Evolutionary conservation across 2,888 invertebrate genomes (phyloP).

Genomic region (Lucinisca nassula): DNA sequence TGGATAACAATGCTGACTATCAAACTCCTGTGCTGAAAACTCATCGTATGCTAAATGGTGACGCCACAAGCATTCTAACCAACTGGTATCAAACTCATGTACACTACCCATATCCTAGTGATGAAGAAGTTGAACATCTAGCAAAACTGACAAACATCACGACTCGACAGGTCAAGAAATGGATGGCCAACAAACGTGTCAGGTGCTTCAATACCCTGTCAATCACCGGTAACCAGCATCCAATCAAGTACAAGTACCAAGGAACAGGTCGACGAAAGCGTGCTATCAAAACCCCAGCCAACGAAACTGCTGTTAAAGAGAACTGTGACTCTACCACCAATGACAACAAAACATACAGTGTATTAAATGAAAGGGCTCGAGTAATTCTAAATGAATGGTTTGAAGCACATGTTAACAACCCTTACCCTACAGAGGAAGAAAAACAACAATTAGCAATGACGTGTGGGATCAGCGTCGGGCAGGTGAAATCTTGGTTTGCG

Average conservation of each 20-base stretch:
- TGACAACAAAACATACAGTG: constrained; percentile 67
- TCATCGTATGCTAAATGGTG: constrained; percentile 65
- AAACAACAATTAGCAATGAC: constrained; percentile 75
- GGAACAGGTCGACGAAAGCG: constrained; percentile 54
- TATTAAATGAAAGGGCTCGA: constrained; percentile 69
- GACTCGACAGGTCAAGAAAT: constrained; percentile 82
- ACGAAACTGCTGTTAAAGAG: constrained; percentile 1
- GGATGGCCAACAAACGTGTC: constrained; percentile 86
- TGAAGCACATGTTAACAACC: constrained; percentile 72
- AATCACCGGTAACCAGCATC: constrained; percentile 84
- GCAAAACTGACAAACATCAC: constrained; percentile 75
- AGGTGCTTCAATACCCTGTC: constrained; percentile 84
- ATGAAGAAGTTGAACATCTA: constrained; percentile 76
- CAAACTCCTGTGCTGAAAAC: constrained; percentile 48
- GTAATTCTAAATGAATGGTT: constrained; percentile 79
- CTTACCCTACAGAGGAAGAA: constrained; percentile 80
- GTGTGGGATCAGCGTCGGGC: constrained; percentile 74
- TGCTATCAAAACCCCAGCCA: constrained; percentile 18
- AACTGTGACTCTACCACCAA: constrained; percentile 55
- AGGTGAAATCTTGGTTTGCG: constrained; percentile 84
- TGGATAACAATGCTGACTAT: not conserved
- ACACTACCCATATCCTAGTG: constrained; percentile 82
- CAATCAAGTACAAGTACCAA: constrained; percentile 80
- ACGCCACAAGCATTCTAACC: constrained; percentile 71
- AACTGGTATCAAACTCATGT: constrained; percentile 81